Conservation (phyloP, 2,888 invertebrate genomes). For the Lepidocyrtinus sp. region DNA sequence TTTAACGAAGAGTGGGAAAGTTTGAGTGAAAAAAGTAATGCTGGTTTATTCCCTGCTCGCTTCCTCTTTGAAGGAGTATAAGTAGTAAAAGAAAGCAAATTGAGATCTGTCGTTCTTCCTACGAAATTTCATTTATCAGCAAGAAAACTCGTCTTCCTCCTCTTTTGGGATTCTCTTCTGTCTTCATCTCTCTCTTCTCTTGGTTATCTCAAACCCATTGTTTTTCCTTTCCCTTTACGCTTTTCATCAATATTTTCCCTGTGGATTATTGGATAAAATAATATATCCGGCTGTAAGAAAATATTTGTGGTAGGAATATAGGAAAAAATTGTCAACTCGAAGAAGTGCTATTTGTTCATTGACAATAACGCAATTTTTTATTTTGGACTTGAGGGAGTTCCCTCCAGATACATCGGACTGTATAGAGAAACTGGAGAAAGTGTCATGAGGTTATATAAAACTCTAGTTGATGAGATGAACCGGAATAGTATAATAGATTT, state of each 20-base stretch:
- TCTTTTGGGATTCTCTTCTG: conserved; percentile 28
- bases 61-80: neutral
- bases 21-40: neutral
- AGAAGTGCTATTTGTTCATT: neutral
- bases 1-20: conserved; percentile 8
- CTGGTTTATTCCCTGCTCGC: neutral
- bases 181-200: conserved; percentile 29
- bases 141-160: conserved; percentile 32
- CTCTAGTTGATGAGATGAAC: neutral
- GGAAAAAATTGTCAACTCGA: neutral
- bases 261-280: conserved; percentile 9
- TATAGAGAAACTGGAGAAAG: no score
- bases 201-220: conserved; percentile 13
- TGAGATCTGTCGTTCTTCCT: conserved; percentile 48
- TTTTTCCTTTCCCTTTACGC: no score
- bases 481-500: neutral
- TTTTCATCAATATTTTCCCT: conserved; percentile 18
- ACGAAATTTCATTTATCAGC: conserved; percentile 56
- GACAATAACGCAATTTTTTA: neutral
- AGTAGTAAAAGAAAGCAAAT: conserved; percentile 43
- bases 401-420: neutral
- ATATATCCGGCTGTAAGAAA: neutral
- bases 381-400: neutral
- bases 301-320: neutral
- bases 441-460: neutral